These are phyloP conservation scores for Ammospiza caudacuta DNA, from an alignment of 2,113 vertebrate species.

Conservation along the genomic window DNA sequence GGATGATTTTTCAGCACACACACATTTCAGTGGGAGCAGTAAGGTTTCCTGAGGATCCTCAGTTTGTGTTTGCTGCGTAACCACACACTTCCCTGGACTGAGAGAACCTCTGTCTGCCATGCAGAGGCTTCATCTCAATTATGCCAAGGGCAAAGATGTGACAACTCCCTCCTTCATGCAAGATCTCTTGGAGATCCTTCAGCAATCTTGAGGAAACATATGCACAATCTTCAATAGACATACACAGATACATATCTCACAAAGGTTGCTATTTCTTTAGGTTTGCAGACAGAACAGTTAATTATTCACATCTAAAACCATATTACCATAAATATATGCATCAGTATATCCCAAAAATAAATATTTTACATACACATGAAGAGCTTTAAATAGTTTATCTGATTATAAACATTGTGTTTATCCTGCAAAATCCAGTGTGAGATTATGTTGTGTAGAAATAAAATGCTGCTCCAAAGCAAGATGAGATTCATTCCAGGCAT, in stretches of 20 bases:
- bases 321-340: neutral
- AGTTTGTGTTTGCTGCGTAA: neutral
- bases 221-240: neutral
- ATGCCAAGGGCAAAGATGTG: neutral
- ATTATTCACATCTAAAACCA: neutral
- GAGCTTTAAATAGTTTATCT: neutral
- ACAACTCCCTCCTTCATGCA: neutral
- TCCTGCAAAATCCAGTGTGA: neutral
- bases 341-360: neutral
- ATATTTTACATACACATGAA: neutral
- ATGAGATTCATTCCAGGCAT: neutral
- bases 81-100: neutral
- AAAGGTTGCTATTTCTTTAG: neutral
- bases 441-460: neutral
- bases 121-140: neutral
- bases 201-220: neutral
- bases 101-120: neutral
- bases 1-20: neutral
- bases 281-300: neutral
- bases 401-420: neutral
- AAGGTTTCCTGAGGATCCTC: neutral
- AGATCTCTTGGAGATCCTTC: neutral
- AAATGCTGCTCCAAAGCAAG: neutral
- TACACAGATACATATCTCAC: neutral
- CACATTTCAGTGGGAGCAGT: neutral